Conservation (phyloP, 1,140 invertebrate genomes). For the Plodia interpunctella region DNA sequence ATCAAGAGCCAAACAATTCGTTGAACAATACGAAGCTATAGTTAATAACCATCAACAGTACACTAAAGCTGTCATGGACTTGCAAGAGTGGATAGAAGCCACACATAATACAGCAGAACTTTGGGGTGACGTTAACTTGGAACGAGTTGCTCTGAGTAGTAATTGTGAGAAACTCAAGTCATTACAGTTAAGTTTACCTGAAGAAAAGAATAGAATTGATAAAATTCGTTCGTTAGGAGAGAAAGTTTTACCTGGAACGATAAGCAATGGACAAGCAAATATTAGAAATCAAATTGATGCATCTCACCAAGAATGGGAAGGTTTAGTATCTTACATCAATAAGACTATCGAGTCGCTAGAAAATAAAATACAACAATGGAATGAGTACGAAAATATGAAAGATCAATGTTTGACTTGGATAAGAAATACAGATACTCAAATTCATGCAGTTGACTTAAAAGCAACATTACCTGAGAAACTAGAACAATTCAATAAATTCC, state of each 20-base stretch:
- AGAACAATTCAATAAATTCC: constrained; percentile 87
- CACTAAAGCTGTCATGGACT: constrained; percentile 91
- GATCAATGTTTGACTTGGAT: constrained; percentile 93
- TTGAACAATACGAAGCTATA: constrained; percentile 91
- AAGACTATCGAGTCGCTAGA: constrained; percentile 88
- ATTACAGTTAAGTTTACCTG: constrained; percentile 85
- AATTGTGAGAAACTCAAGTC: constrained; percentile 95
- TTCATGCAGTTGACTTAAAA: constrained; percentile 93
- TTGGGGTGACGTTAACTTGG: constrained; percentile 92
- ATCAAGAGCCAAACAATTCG: constrained; percentile 83
- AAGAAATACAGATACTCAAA: constrained; percentile 89
- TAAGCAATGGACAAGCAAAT: constrained; percentile 90
- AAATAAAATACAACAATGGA: constrained; percentile 92
- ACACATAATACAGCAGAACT: constrained; percentile 90
- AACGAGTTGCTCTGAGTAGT: constrained; percentile 91
- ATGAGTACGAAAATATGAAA: constrained; percentile 92
- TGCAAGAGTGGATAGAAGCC: constrained; percentile 93
- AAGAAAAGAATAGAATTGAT: constrained; percentile 90
- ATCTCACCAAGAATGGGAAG: constrained; percentile 93
- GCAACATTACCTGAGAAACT: constrained; percentile 90
- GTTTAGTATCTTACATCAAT: constrained; percentile 85
- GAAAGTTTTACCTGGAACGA: constrained; percentile 93
- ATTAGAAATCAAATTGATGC: constrained; percentile 91
- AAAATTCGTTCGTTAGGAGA: constrained; percentile 89
- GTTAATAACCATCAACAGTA: constrained; percentile 96